Percentiles rank a stretch among this genome's conserved stretches.
phyloP scores from a whole-genome alignment of 2,113 vertebrate genomes.

The Rattus rattus region DNA sequence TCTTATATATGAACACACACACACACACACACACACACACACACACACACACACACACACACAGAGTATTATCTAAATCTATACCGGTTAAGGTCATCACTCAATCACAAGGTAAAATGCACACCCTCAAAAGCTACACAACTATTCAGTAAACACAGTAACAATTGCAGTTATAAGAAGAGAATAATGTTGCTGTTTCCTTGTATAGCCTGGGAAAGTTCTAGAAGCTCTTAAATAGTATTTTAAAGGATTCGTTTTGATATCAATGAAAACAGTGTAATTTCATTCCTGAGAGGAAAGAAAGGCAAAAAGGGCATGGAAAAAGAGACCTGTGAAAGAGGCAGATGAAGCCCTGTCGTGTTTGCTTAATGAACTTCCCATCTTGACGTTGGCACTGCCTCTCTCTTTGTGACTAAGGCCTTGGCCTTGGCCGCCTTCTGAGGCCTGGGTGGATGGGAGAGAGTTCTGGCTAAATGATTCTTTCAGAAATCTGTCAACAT shows the following conservation, averaged over 20 bases:
- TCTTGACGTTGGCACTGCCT: neutral
- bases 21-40: neutral
- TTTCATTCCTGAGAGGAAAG: neutral
- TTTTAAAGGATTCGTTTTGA: conserved; percentile 37
- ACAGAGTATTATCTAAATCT: neutral
- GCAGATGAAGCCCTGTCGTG: neutral
- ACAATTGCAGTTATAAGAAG: neutral
- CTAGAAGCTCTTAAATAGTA: conserved; percentile 13
- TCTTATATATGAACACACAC: no score
- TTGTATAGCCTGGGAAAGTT: neutral
- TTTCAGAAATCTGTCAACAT: neutral
- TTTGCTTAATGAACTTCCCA: neutral
- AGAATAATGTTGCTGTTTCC: neutral
- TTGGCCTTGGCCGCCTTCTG: neutral
- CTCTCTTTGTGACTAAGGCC: fast-evolving
- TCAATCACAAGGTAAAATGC: neutral
- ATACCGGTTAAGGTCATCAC: neutral
- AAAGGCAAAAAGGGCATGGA: neutral
- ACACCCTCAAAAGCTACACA: conserved; percentile 10
- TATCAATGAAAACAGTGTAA: conserved; percentile 8
- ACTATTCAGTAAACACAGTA: neutral
- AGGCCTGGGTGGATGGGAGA: neutral
- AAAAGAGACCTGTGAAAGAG: neutral
- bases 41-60: neutral
- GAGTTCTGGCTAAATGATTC: neutral